phyloP scores from a whole-genome alignment of 1,140 invertebrate genomes.

The Dreissena polymorpha region DNA sequence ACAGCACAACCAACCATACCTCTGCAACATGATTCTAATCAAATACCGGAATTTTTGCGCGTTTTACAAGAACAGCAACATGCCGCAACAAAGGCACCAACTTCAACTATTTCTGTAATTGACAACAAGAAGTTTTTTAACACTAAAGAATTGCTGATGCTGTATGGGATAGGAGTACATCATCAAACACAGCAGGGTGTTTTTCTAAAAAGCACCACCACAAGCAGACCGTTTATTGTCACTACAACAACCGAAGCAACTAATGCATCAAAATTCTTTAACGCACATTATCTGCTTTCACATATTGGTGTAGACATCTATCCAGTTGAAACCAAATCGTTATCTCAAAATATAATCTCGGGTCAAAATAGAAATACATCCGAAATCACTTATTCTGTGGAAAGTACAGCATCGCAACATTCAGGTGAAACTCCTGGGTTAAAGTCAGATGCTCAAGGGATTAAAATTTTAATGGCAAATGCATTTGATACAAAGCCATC shows the following conservation, averaged over 20 bases:
- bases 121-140: neutral
- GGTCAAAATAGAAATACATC: neutral
- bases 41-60: neutral
- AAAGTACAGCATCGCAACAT: neutral
- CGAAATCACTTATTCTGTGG: neutral
- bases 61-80: neutral
- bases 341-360: neutral
- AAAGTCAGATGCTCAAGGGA: too few species aligned
- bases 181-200: neutral
- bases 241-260: slow-evolving; percentile 8
- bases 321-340: neutral
- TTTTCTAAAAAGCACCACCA: neutral
- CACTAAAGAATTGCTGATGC: neutral
- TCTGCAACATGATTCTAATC: neutral
- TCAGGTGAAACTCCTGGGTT: neutral
- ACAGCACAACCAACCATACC: neutral
- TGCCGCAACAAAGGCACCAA: neutral
- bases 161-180: neutral
- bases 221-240: neutral
- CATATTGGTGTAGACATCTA: neutral
- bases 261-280: slow-evolving; percentile 6
- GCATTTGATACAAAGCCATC: neutral
- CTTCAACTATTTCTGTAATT: neutral
- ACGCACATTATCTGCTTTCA: slow-evolving; percentile 18
- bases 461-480: too few species aligned